Evolutionary conservation across 2,888 invertebrate species (phyloP), one percentile per base, ranked within the genome.

Genomic region (Clistopyga incitator): DNA sequence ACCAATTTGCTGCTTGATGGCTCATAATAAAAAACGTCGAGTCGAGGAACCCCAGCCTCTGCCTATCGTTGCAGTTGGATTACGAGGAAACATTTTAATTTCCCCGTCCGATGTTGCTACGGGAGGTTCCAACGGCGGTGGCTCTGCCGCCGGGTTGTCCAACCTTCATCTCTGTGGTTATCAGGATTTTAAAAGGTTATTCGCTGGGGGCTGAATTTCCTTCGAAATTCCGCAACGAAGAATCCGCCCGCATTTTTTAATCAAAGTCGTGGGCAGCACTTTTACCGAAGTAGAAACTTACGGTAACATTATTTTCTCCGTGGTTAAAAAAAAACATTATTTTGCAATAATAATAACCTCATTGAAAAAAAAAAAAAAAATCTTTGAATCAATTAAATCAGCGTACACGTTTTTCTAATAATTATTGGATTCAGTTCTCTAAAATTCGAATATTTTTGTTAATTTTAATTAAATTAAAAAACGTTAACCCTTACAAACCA

Each of bases 1-100:
- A 76, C 79, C 70, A 83, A 76, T 79, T 83, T 83, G 38, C 34
- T 34, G 59, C 76, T 76, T 76, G 82, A 76, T 79, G 50, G 79
- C 61, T 59, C 47, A 75, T n/a, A 45, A 47, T 25, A 74, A 64
- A 65, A 25, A 23, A 29, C 71, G 50, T 65, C n/a, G 42, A 52
- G 74, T 25, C 34, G 20, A 47, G 15, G 8, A 38, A 54, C 25
- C 75, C 25, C 75, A 42, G 38, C 65, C 65, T 79, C 23, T 23
- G 52, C 74, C 75, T 75, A 68, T 47, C 56, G 75, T 76, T 42
- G 52, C 47, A 68, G 25, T 61, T 20, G 65, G 65, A 76, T 76
- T 70, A 34, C 70, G 23, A 84, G 70, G 59, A 61, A 78, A 74
- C 74, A 81, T 81, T 64, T 84, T 74, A 72, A 84, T 84, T 78